Conservation (phyloP, 2,888 invertebrate species). For the Rhingia campestris region DNA sequence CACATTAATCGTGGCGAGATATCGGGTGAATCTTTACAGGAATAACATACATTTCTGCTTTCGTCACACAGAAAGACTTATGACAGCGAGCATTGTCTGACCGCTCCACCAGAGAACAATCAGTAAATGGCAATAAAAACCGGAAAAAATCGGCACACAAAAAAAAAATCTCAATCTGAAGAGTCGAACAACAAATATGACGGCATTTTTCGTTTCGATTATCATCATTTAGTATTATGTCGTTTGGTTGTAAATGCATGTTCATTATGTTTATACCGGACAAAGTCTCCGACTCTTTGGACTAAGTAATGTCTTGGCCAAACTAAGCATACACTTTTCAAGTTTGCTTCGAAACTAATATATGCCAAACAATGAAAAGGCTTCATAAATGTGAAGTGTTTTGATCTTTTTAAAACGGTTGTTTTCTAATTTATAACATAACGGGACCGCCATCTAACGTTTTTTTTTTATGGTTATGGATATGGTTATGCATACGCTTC, state of each 20-base stretch:
- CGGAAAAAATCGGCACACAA: slow-evolving; percentile 28
- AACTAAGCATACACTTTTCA: slow-evolving; percentile 48
- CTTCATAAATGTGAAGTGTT: too few species aligned
- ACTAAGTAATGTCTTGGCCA: slow-evolving; percentile 45
- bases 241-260: slow-evolving; percentile 73
- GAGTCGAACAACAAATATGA: slow-evolving; percentile 73
- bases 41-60: slow-evolving; percentile 71
- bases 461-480: too few species aligned
- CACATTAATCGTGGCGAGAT: slow-evolving; percentile 73
- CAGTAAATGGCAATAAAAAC: slow-evolving; percentile 61
- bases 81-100: slow-evolving; percentile 71
- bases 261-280: slow-evolving; percentile 69
- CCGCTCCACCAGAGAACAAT: slow-evolving; percentile 56
- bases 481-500: too few species aligned
- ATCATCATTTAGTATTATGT: slow-evolving; percentile 74
- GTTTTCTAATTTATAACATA: too few species aligned
- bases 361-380: neutral
- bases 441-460: too few species aligned
- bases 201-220: slow-evolving; percentile 74
- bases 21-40: slow-evolving; percentile 73
- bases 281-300: slow-evolving; percentile 48
- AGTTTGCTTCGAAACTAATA: slow-evolving; percentile 2
- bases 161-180: slow-evolving; percentile 36
- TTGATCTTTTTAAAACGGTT: too few species aligned
- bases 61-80: slow-evolving; percentile 73